Percentiles rank a stretch among this genome's conserved stretches.
Evolutionary conservation across 2,797 vertebrate species (phyloP).

Genomic region (Psittacula derbiana): DNA sequence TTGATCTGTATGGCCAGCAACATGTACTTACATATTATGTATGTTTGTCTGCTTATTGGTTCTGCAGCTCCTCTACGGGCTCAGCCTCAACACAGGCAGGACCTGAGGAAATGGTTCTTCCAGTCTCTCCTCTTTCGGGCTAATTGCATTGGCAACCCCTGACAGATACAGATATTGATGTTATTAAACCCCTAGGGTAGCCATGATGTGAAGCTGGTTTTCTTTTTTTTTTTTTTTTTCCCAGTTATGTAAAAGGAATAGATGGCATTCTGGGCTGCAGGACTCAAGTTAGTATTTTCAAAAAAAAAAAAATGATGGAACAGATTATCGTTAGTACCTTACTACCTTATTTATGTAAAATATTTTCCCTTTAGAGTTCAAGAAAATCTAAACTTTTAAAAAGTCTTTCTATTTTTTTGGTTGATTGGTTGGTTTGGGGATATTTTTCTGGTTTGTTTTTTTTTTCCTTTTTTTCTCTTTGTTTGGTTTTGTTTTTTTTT

Average conservation of each 20-base stretch:
- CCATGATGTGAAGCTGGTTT: background rate
- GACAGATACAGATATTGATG: background rate
- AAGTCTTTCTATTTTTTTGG: background rate
- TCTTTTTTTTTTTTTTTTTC: background rate
- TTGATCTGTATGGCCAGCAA: background rate
- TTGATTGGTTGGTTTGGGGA: background rate
- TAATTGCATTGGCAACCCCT: background rate
- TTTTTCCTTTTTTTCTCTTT: background rate
- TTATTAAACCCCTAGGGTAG: background rate
- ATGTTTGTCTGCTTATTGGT: background rate
- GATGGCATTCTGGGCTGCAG: background rate
- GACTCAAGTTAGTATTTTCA: background rate
- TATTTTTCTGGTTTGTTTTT: background rate
- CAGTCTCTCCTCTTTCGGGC: background rate
- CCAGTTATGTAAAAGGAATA: background rate
- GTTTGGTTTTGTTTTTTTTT: background rate
- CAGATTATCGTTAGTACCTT: background rate
- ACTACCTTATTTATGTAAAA: background rate
- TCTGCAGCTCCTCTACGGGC: background rate
- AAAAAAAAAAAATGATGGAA: background rate
- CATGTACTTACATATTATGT: rapidly evolving
- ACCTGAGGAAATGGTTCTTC: background rate
- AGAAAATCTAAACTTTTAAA: background rate
- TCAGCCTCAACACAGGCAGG: background rate
- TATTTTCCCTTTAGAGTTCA: background rate